These are phyloP conservation scores for Drosophila austrosaltans DNA, from an alignment of 2,888 invertebrate species.

Conservation along the genomic window DNA sequence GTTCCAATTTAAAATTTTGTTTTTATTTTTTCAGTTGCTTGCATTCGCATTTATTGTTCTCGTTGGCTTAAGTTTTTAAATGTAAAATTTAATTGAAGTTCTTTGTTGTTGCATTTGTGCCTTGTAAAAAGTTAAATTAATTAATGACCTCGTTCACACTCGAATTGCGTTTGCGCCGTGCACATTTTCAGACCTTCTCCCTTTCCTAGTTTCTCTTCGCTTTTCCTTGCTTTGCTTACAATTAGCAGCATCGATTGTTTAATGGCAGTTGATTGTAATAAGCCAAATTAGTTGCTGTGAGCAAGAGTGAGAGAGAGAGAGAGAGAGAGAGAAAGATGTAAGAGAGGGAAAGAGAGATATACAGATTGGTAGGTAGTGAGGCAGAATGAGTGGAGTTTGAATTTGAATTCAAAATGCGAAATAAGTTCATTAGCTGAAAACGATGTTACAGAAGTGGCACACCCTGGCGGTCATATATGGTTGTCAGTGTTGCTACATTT, in stretches of 20 bases:
- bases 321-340: constrained; percentile 11
- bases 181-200: constrained; percentile 9
- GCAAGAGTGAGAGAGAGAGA: constrained; percentile 8
- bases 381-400: constrained; percentile 33
- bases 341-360: background rate
- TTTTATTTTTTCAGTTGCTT: background rate
- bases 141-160: constrained; percentile 62
- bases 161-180: constrained; percentile 35
- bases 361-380: constrained; percentile 6
- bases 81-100: constrained; percentile 35
- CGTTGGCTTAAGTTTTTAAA: background rate
- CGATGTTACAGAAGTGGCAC: constrained; percentile 39
- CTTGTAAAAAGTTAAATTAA: constrained; percentile 62
- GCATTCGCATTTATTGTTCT: background rate
- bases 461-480: background rate
- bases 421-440: constrained; percentile 70
- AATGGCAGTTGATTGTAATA: constrained; percentile 73
- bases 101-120: constrained; percentile 24
- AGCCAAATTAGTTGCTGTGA: constrained; percentile 60
- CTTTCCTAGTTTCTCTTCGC: background rate
- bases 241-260: constrained; percentile 69
- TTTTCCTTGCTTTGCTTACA: constrained; percentile 53
- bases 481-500: background rate
- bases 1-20: background rate
- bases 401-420: constrained; percentile 73